Evolutionary conservation across 2,888 invertebrate species (phyloP).

Genomic region (Exephanes ischioxanthus): DNA sequence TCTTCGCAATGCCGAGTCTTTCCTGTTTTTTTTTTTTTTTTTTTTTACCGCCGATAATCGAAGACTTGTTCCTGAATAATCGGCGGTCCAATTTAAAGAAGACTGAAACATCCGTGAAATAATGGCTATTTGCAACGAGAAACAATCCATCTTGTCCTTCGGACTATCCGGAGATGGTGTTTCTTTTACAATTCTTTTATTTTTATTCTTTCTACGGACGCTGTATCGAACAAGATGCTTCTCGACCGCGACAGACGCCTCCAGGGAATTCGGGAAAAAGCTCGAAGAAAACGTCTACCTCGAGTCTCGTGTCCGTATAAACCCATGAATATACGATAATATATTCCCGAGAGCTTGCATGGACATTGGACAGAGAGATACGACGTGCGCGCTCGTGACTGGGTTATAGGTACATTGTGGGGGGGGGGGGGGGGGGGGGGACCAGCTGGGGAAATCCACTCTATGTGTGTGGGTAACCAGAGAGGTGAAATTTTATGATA

Average conservation of each 20-base stretch:
- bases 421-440: neutral
- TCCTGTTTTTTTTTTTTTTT: neutral
- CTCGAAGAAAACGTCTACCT: slow-evolving; percentile 61
- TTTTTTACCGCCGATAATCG: no score
- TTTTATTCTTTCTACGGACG: neutral
- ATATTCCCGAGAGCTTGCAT: slow-evolving; percentile 50
- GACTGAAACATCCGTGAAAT: neutral
- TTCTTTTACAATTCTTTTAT: neutral
- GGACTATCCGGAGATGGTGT: neutral
- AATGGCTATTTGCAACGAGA: neutral
- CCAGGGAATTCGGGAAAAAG: slow-evolving; percentile 38
- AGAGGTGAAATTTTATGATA: slow-evolving; percentile 63
- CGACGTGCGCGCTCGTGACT: slow-evolving; percentile 41
- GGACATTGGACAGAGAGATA: slow-evolving; percentile 54
- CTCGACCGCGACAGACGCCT: slow-evolving; percentile 49
- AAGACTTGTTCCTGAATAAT: no score
- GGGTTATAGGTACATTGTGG: slow-evolving; percentile 35
- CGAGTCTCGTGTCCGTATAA: slow-evolving; percentile 56
- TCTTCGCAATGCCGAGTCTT: neutral
- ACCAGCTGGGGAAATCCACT: slow-evolving; percentile 47
- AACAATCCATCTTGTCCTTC: neutral
- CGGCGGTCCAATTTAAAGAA: no score
- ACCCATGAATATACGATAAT: slow-evolving; percentile 64
- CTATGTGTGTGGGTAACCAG: slow-evolving; percentile 28
- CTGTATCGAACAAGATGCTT: slow-evolving; percentile 18